Percentiles rank a stretch among this genome's conserved stretches.
phyloP scores from a whole-genome alignment of 1,140 invertebrate genomes.

The Polypedilum pembai region DNA sequence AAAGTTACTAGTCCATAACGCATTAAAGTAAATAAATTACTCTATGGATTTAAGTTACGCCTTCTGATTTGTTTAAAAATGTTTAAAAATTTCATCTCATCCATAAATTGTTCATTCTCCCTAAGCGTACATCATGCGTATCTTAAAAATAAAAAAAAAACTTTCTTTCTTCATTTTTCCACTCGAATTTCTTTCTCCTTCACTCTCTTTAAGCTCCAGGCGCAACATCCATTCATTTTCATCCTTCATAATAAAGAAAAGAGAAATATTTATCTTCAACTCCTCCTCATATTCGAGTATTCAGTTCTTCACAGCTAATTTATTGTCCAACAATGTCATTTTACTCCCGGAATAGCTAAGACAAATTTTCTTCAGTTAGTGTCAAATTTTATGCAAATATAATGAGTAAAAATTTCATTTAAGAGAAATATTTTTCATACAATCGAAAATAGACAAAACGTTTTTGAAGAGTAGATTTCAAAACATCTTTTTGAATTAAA shows the following conservation, averaged over 20 bases:
- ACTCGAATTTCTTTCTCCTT: background rate
- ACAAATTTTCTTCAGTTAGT: background rate
- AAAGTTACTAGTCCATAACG: no score
- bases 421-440: no score
- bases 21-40: no score
- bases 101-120: no score
- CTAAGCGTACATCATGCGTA: background rate
- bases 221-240: background rate
- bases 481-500: no score
- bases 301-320: background rate
- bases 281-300: background rate
- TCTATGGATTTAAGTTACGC: no score
- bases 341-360: background rate
- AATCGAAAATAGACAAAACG: no score
- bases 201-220: background rate
- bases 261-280: background rate
- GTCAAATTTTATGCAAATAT: no score
- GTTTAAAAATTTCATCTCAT: no score
- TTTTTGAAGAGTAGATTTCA: no score
- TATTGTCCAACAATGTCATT: constrained; percentile 17
- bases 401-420: no score
- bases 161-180: background rate
- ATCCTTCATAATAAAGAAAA: background rate
- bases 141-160: background rate
- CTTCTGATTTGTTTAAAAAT: no score